Evolutionary conservation across 2,113 vertebrate species (phyloP).

Genomic region (Gulo gulo): DNA sequence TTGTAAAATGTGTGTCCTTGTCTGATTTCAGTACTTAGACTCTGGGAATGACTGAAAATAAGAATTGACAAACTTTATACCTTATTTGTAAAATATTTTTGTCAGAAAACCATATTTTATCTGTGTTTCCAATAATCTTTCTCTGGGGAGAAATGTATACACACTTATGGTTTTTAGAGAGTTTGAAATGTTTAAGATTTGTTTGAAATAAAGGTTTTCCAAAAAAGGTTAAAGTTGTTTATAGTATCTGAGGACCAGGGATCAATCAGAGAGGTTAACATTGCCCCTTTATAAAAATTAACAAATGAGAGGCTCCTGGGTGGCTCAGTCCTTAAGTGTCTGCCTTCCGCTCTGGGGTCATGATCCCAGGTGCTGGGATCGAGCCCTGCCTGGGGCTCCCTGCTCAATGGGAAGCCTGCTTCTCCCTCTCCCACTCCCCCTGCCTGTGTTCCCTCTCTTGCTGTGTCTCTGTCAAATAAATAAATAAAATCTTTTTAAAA

Average conservation of each 20-base stretch:
- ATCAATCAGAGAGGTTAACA: background rate
- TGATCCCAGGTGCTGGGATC: too few species aligned
- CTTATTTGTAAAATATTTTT: background rate
- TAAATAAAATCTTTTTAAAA: background rate
- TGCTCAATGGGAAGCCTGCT: too few species aligned
- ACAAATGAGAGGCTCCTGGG: background rate
- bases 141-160: background rate
- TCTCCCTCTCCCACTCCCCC: too few species aligned
- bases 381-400: too few species aligned
- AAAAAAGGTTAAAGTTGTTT: background rate
- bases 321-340: too few species aligned
- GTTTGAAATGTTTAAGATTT: background rate
- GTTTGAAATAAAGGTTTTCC: background rate
- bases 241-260: background rate
- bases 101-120: background rate
- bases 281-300: background rate
- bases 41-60: background rate
- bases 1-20: background rate
- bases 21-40: background rate
- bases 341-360: too few species aligned
- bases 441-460: too few species aligned
- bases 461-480: too few species aligned
- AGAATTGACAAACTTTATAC: background rate
- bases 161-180: background rate
- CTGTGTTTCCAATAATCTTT: background rate